Evolutionary conservation across 2,113 vertebrate species (phyloP).

Genomic region (Neogobius melanostomus): DNA sequence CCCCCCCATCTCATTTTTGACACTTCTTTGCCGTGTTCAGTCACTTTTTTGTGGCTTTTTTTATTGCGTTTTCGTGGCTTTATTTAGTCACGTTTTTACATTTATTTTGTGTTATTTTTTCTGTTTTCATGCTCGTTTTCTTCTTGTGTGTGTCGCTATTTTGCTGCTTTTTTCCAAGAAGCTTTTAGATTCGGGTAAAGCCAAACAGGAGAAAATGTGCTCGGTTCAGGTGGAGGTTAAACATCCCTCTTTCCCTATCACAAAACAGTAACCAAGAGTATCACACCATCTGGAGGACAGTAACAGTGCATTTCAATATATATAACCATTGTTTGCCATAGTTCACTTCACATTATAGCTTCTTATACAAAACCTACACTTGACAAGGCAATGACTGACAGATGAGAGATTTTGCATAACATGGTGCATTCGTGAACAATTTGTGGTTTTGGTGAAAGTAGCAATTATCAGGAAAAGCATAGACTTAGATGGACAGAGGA

Average conservation of each 20-base stretch:
- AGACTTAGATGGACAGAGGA: constrained; percentile 15
- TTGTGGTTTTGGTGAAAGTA: constrained; percentile 18
- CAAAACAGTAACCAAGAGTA: constrained; percentile 67
- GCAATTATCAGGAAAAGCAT: constrained; percentile 32
- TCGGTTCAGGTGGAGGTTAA: not conserved
- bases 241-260: constrained; percentile 51
- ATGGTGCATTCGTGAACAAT: constrained; percentile 1
- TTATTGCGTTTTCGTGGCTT: too few relatives aligned
- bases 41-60: too few relatives aligned
- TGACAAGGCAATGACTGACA: constrained; percentile 59
- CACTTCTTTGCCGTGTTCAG: too few relatives aligned
- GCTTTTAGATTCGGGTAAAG: too few relatives aligned
- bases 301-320: constrained; percentile 52
- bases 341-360: constrained; percentile 68
- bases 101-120: too few relatives aligned
- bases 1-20: too few relatives aligned
- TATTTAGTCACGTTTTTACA: too few relatives aligned
- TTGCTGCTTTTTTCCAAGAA: too few relatives aligned
- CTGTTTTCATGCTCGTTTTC: too few relatives aligned
- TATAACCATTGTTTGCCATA: constrained; percentile 52
- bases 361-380: constrained; percentile 57
- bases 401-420: constrained; percentile 29
- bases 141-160: too few relatives aligned
- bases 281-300: constrained; percentile 62
- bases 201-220: too few relatives aligned